Conservation (phyloP, 2,888 invertebrate genomes). For the Argyra leucocephala region DNA sequence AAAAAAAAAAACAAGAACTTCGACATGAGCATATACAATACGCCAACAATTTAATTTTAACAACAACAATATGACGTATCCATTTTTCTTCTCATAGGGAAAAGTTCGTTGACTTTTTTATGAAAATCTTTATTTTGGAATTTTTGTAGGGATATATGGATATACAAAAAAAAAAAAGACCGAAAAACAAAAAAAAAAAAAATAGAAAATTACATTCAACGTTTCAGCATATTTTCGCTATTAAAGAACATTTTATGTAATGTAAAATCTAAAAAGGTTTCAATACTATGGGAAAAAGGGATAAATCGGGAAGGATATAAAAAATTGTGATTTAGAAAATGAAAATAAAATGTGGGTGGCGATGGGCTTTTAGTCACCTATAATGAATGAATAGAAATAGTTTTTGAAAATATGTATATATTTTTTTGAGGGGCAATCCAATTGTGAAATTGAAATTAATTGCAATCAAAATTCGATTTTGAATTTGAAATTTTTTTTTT, state of each 20-base stretch:
- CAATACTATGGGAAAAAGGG: too few relatives aligned
- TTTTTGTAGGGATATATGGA: too few relatives aligned
- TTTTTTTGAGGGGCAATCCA: too few relatives aligned
- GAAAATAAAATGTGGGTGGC: too few relatives aligned
- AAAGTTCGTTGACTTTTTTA: conserved; percentile 1
- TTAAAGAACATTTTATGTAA: neutral
- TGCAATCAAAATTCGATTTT: too few relatives aligned
- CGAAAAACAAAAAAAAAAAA: neutral
- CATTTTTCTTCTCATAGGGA: neutral
- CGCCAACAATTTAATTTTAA: neutral
- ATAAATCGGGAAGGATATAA: too few relatives aligned
- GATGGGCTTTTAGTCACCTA: too few relatives aligned
- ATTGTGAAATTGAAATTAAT: too few relatives aligned
- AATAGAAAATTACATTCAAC: neutral
- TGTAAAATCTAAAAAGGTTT: neutral
- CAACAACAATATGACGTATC: neutral
- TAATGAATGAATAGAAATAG: too few relatives aligned
- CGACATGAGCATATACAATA: neutral
- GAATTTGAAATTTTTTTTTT: too few relatives aligned
- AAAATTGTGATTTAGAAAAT: neutral
- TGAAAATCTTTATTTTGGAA: too few relatives aligned
- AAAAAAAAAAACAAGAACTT: neutral
- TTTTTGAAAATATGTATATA: too few relatives aligned
- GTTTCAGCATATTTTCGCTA: neutral
- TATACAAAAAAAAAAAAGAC: neutral